A percentile compares a stretch with the other conserved stretches of the same genome.
These are phyloP conservation scores for Hippocampus barbouri DNA, from an alignment of 2,113 vertebrate species.

Conservation along the genomic window DNA sequence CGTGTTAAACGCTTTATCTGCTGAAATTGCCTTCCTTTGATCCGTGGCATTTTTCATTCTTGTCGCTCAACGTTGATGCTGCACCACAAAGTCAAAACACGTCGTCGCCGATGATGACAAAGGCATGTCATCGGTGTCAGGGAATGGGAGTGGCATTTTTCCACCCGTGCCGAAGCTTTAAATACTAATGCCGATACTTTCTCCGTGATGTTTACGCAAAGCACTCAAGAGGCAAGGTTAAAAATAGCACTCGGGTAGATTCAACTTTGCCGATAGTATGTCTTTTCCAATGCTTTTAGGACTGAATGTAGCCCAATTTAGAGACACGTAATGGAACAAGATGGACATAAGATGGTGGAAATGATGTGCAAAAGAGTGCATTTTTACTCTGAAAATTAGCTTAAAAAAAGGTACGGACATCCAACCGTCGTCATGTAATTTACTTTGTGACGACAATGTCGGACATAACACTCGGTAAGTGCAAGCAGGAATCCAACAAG, in stretches of 20 bases:
- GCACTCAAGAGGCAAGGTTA: conserved; percentile 24
- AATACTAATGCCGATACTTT: conserved; percentile 34
- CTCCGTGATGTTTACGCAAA: conserved; percentile 35
- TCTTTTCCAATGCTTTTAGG: conserved; percentile 52
- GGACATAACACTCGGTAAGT: no score
- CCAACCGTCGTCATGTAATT: no score
- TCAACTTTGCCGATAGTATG: conserved; percentile 38
- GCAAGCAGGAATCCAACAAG: no score
- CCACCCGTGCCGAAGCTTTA: conserved; percentile 19
- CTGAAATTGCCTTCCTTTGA: conserved; percentile 15
- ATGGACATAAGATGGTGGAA: conserved; percentile 20
- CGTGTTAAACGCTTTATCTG: conserved; percentile 6
- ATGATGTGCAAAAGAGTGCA: background rate
- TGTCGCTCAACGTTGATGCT: background rate
- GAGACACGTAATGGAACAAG: conserved; percentile 12
- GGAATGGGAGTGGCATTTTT: conserved; percentile 11
- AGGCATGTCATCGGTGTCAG: conserved; percentile 26
- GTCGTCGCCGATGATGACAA: conserved; percentile 17
- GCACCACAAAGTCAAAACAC: conserved; percentile 6
- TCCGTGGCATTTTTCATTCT: background rate
- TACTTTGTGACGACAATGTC: no score
- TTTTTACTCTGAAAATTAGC: background rate
- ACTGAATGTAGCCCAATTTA: conserved; percentile 41
- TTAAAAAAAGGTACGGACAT: background rate
- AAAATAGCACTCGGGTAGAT: conserved; percentile 23